Evolutionary conservation across 2,797 vertebrate genomes (phyloP).

Genomic region (Sylvia borin): DNA sequence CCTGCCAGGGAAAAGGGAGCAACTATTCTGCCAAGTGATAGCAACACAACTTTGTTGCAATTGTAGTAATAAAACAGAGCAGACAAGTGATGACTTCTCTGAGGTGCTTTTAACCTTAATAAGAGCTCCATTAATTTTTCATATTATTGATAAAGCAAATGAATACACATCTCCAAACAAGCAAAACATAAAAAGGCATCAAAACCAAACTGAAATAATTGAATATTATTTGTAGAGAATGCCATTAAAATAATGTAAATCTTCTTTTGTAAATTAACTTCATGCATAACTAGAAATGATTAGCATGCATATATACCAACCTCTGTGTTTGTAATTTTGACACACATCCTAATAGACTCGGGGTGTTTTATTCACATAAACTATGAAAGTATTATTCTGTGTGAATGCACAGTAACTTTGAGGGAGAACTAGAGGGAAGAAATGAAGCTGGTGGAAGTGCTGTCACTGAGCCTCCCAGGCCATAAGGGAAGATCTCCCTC

Average conservation of each 20-base stretch:
- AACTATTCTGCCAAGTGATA: constrained; percentile 24
- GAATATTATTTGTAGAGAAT: constrained; percentile 63
- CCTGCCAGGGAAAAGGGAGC: not conserved
- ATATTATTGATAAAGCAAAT: constrained; percentile 70
- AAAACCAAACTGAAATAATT: constrained; percentile 56
- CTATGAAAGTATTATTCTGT: constrained; percentile 22
- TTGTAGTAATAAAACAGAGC: constrained; percentile 35
- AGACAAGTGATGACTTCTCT: constrained; percentile 34
- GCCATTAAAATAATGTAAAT: constrained; percentile 68
- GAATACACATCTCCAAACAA: constrained; percentile 46
- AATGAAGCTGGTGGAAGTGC: not conserved
- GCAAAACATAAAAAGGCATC: constrained; percentile 51
- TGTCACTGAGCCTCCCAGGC: not conserved
- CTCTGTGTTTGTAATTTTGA: constrained; percentile 51
- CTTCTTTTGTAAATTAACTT: constrained; percentile 61
- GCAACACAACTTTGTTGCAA: constrained; percentile 23
- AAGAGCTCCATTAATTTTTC: constrained; percentile 67
- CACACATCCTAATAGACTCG: constrained; percentile 37
- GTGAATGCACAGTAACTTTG: not conserved
- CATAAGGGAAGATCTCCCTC: not conserved
- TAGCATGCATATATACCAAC: constrained; percentile 30
- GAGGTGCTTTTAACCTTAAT: constrained; percentile 66
- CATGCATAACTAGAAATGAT: constrained; percentile 68
- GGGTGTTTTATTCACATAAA: not conserved
- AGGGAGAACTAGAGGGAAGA: not conserved